Percentiles rank a stretch among this genome's conserved stretches.
Conservation (phyloP, 2,797 vertebrate genomes). For the Tangara arthus region DNA sequence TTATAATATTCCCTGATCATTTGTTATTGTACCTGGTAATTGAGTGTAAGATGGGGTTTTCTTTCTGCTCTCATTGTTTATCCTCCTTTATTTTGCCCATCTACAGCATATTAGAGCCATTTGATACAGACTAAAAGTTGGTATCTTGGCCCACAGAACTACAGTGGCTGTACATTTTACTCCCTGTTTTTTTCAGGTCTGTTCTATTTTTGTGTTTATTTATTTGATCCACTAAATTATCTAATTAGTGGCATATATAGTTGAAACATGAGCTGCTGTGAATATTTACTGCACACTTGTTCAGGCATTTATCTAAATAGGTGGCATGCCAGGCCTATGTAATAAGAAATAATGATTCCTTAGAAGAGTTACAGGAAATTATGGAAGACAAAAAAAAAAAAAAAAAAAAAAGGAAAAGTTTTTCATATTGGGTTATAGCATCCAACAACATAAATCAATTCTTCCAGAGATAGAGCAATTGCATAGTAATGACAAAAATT, state of each 20-base stretch:
- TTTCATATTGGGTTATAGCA: conserved; percentile 60
- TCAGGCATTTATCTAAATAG: conserved; percentile 83
- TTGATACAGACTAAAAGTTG: neutral
- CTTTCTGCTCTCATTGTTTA: neutral
- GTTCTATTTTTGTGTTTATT: conserved; percentile 78
- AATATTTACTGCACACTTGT: conserved; percentile 82
- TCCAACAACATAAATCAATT: conserved; percentile 72
- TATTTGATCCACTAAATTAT: conserved; percentile 81
- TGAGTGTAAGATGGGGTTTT: neutral
- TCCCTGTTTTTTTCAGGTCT: conserved; percentile 52
- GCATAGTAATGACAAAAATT: conserved; percentile 80
- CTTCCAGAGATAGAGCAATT: conserved; percentile 74
- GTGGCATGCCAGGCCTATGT: conserved; percentile 77
- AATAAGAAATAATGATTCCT: conserved; percentile 84
- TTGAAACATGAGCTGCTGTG: conserved; percentile 80
- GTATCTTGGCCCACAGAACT: neutral
- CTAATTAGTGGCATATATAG: conserved; percentile 82
- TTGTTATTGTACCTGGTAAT: neutral
- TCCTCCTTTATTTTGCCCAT: neutral
- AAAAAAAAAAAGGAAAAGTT: conserved; percentile 46
- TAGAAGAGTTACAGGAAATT: conserved; percentile 77
- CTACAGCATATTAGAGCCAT: neutral
- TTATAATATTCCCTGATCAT: neutral
- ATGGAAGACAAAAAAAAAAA: conserved; percentile 58
- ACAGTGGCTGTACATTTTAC: conserved; percentile 33